A percentile compares a stretch with the other conserved stretches of the same genome.
phyloP scores from a whole-genome alignment of 92 coral and sea anemone species.

The Phenganax stokvisi region DNA sequence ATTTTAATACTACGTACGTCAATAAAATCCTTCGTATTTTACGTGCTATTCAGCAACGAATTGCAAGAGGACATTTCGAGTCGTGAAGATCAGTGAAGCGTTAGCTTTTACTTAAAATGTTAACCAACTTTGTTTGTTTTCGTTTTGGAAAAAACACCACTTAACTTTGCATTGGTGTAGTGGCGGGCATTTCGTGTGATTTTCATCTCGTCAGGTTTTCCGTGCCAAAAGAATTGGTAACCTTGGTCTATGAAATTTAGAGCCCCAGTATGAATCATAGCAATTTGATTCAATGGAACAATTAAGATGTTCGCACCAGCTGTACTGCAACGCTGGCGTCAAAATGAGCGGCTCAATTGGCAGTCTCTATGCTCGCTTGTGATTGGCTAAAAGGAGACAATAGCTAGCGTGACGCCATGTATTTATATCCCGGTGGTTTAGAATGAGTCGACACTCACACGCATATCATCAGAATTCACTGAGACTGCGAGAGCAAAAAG shows the following conservation, averaged over 20 bases:
- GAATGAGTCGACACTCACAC: slow-evolving; percentile 20
- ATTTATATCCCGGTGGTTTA: slow-evolving; percentile 31
- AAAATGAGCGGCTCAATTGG: slow-evolving; percentile 20
- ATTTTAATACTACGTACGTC: no score
- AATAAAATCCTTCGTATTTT: no score
- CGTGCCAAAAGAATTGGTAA: neutral
- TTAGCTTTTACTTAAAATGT: no score
- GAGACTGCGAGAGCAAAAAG: neutral
- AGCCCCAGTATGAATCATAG: slow-evolving; percentile 1
- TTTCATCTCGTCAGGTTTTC: neutral
- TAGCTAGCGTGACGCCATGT: slow-evolving; percentile 35
- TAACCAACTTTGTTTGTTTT: no score
- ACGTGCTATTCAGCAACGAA: no score
- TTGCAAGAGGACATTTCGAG: no score
- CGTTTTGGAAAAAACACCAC: no score
- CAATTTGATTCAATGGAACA: slow-evolving; percentile 20
- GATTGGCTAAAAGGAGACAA: slow-evolving; percentile 27
- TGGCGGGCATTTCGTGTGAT: no score
- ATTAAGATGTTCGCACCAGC: neutral
- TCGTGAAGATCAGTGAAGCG: no score
- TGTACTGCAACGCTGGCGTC: slow-evolving; percentile 9
- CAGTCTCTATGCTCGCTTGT: slow-evolving; percentile 7
- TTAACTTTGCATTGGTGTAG: no score
- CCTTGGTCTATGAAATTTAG: neutral
- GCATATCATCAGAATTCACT: slow-evolving; percentile 2